Base-by-base conservation (phyloP, 2,113 vertebrate genomes). In the Stegastes partitus region DNA sequence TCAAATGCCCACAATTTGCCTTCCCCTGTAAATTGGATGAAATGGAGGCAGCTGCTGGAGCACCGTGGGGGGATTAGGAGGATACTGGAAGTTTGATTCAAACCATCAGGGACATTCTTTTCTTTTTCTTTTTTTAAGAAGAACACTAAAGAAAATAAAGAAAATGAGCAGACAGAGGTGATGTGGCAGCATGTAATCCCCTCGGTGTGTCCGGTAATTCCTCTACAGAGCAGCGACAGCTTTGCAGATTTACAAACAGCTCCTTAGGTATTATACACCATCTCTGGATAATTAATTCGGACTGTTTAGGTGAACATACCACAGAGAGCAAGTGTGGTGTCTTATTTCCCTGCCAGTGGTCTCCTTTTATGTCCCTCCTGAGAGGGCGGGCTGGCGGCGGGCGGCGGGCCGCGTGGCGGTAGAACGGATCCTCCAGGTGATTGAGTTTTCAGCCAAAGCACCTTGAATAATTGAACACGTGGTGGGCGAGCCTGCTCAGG, bases 401-500 rank as follows among this genome's bases (percentile, higher is more conserved):
- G 74, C 8, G 39, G 83, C 73, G 62, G 74, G 19, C 55, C 64
- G 74, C 39, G 51, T 55, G 53, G 74, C 67, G 64, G 83, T 68
- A 73, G 61, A 68, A 77, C 69, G 75, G 87, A 92, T 91, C 87
- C 87, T 86, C 87, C 85, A 92, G 91, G 88, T 79, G 90, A 92
- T 93, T 81, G 66, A 59, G 89, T 94, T 93, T 93, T 92, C 88
- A 88, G 89, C 90, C 91, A 92, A 93, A 91, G 91, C 89, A 83
- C 82, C 84, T 87, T 95, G 83, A 94, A 95, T 94, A 94, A 95
- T 95, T 94, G 74, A 94, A 80, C 50, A 68, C 23, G 59, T 47
- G 82, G 87, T 91, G 90, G 87, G 85, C 74, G 81, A 92, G 87
- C 83, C 90, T 81, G 79, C 89, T 95, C 87, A 23, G 67, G 89